Evolutionary conservation across 2,888 invertebrate genomes (phyloP).

Genomic region (Branchipolynoe longqiensis): DNA sequence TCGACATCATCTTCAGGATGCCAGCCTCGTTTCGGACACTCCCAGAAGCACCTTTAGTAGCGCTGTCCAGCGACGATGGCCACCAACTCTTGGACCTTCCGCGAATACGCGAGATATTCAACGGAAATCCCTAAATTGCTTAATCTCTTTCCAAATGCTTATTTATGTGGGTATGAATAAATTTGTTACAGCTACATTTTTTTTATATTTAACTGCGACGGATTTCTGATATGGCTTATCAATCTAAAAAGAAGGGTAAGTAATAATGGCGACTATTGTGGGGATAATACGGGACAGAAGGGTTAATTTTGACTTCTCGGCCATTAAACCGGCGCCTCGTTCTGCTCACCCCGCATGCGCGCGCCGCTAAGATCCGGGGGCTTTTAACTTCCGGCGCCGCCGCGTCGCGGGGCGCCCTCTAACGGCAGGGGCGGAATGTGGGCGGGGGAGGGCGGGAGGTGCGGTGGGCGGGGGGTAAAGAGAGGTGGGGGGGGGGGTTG

Average conservation of each 20-base stretch:
- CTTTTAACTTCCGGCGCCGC: slow-evolving; percentile 42
- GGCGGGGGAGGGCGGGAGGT: not conserved
- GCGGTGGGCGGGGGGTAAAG: not conserved
- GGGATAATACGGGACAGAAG: not conserved
- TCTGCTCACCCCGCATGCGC: not conserved
- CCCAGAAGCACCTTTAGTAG: slow-evolving; percentile 49
- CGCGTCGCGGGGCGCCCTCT: slow-evolving; percentile 8
- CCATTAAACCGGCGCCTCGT: slow-evolving; percentile 17
- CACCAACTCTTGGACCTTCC: not conserved
- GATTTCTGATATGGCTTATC: too few relatives aligned
- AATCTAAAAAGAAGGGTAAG: too few relatives aligned
- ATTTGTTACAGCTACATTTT: too few relatives aligned
- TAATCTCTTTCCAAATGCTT: too few relatives aligned
- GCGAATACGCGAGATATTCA: too few relatives aligned
- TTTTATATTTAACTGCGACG: too few relatives aligned
- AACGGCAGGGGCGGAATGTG: slow-evolving; percentile 12
- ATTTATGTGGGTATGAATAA: too few relatives aligned
- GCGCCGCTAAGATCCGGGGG: slow-evolving; percentile 29
- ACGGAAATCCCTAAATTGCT: too few relatives aligned
- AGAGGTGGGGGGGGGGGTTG: not conserved
- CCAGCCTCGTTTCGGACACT: not conserved
- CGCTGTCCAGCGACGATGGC: not conserved
- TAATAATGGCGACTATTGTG: too few relatives aligned
- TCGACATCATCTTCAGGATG: slow-evolving; percentile 7
- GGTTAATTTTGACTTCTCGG: slow-evolving; percentile 5